Conservation (phyloP, 1,140 invertebrate species). For the Acromyrmex charruanus region DNA sequence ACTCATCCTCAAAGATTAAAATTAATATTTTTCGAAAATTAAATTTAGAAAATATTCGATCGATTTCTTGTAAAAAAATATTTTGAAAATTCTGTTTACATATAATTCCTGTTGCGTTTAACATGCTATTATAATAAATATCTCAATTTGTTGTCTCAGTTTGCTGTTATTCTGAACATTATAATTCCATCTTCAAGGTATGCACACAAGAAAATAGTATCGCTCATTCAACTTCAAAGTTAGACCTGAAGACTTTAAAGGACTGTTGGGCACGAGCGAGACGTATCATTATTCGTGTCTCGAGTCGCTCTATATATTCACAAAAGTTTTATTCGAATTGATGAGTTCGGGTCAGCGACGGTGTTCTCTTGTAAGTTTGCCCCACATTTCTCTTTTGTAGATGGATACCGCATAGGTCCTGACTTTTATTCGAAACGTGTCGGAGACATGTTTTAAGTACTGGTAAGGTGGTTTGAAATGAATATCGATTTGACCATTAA, state of each 20-base stretch:
- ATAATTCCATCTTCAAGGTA: not conserved
- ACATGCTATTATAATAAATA: too few relatives aligned
- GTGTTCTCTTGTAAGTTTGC: conserved; percentile 25
- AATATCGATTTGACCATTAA: conserved; percentile 64
- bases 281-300: conserved; percentile 39
- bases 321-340: conserved; percentile 51
- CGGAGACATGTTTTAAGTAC: conserved; percentile 39
- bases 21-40: not conserved
- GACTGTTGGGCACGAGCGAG: conserved; percentile 28
- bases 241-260: conserved; percentile 12
- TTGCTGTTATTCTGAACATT: not conserved
- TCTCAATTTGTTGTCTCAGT: not conserved
- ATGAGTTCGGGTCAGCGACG: conserved; percentile 21
- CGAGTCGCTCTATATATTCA: conserved; percentile 37
- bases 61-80: not conserved
- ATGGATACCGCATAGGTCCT: not conserved
- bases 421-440: conserved; percentile 50
- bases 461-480: conserved; percentile 40
- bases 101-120: not conserved
- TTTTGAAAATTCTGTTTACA: not conserved
- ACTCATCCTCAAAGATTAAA: too few relatives aligned
- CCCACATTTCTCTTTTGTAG: conserved; percentile 29
- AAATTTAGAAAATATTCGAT: not conserved
- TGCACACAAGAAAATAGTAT: conserved; percentile 4
- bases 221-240: not conserved